These are phyloP conservation scores for Synanthedon myopaeformis DNA, from an alignment of 2,888 invertebrate species.

Conservation along the genomic window DNA sequence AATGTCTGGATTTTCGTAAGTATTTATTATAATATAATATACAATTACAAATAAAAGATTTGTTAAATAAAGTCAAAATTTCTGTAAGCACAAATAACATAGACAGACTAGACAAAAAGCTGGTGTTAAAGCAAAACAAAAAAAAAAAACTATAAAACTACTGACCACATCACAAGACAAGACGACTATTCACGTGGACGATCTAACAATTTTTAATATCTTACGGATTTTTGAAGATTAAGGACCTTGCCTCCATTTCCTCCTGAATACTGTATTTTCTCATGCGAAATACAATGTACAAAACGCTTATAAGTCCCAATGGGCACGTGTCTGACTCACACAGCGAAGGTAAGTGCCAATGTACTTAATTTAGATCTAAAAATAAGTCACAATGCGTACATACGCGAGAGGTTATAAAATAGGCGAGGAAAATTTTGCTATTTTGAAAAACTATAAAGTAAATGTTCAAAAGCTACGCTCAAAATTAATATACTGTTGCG, in stretches of 20 bases:
- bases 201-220: slow-evolving; percentile 26
- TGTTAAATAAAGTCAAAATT: no score
- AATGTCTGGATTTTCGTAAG: no score
- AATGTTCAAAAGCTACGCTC: slow-evolving; percentile 35
- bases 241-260: slow-evolving; percentile 42
- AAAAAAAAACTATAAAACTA: slow-evolving; percentile 11
- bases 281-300: slow-evolving; percentile 19
- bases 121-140: background rate
- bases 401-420: slow-evolving; percentile 53
- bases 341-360: slow-evolving; percentile 47
- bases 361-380: slow-evolving; percentile 60
- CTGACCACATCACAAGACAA: slow-evolving; percentile 20
- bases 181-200: slow-evolving; percentile 31
- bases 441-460: slow-evolving; percentile 10
- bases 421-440: slow-evolving; percentile 13
- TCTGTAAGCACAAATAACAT: no score
- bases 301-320: slow-evolving; percentile 20
- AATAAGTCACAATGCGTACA: slow-evolving; percentile 61
- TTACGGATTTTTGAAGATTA: slow-evolving; percentile 56
- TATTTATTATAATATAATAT: no score
- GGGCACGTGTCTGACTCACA: slow-evolving; percentile 47
- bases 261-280: slow-evolving; percentile 20
- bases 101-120: background rate
- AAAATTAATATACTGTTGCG: slow-evolving; percentile 20
- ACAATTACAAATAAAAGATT: no score